Base-by-base conservation (phyloP, 2,888 invertebrate genomes). In the Ctena decussata region DNA sequence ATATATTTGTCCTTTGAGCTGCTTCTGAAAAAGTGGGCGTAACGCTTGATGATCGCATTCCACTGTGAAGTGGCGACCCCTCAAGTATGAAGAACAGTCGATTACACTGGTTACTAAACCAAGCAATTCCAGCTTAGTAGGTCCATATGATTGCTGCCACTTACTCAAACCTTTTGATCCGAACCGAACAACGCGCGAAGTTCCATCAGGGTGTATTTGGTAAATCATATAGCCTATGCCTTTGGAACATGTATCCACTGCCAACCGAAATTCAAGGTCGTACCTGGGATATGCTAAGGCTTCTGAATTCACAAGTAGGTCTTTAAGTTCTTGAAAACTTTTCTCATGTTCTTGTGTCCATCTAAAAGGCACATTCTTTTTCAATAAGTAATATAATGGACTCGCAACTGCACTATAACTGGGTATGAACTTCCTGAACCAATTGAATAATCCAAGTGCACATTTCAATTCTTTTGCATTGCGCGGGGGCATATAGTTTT, bases 181-280 rank as follows among this genome's bases (percentile, higher is more conserved):
- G 15, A 77, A 80, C 32, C 74, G 12, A 41, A 84, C 82, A 60
- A 86, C 82, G 18, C 71, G 65, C 27, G 60, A n/a, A 0, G 27
- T 39, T 2, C 46, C 77, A 69, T 84, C 73, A 35, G 69, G 74
- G 70, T 85, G 86, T 24, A 84, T 60, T 57, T 89, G 89, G 57
- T 89, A 89, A 3, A 90, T 44, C 85, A 90, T 87, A 44, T 84
- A 90, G 1, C 87, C 89, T 21, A 84, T 86, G 5, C 90, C 89
- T 18, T 77, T 49, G 18, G 53, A 69, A 44, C 76, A 60, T 1
- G 89, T 84, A 39, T 89, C 89, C 12, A 89, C 89, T 32, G 87
- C 76, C n/a, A 90, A 35, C 3, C 80, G 44, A 73, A 89, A 89
- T 39, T 73, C 53, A 8, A 82, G 24, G 39, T 88, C 85, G 77